Percentiles rank a stretch among this genome's conserved stretches.
Conservation (phyloP, 2,113 vertebrate genomes). For the Zosterops pallidus region DNA sequence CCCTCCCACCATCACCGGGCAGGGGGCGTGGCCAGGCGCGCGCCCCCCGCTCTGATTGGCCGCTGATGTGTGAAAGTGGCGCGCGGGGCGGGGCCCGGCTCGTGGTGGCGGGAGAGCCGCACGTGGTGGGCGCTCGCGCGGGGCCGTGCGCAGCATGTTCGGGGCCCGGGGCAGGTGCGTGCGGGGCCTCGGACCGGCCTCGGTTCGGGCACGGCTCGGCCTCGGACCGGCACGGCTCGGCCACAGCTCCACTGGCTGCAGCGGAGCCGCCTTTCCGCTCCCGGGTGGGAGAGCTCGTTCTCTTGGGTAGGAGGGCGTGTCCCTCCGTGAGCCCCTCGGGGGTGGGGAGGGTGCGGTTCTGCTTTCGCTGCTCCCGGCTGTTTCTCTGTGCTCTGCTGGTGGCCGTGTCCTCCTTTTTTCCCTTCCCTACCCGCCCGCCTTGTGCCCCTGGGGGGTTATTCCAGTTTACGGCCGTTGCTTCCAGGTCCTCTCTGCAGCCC, state of each 20-base stretch:
- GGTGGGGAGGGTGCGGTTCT: neutral
- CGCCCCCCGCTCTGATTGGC: constrained; percentile 1
- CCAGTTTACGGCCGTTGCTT: rapidly evolving
- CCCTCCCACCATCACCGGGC: too few species aligned
- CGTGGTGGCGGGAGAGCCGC: neutral
- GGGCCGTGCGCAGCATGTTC: neutral
- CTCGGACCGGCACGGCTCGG: too few species aligned
- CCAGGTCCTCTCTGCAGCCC: neutral
- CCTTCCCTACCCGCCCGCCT: rapidly evolving
- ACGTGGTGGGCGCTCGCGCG: neutral
- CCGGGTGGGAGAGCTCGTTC: rapidly evolving
- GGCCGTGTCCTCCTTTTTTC: neutral
- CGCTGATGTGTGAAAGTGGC: neutral
- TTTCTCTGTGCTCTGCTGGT: neutral
- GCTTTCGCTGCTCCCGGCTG: rapidly evolving
- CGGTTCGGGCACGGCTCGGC: too few species aligned
- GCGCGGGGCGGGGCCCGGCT: neutral
- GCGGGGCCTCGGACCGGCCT: neutral
- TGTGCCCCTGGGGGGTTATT: rapidly evolving
- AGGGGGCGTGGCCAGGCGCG: neutral
- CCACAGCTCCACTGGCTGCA: too few species aligned
- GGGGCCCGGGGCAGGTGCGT: neutral
- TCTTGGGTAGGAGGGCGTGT: rapidly evolving
- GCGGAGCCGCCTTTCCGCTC: rapidly evolving
- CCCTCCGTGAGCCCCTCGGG: rapidly evolving